Percentiles rank a stretch among this genome's conserved stretches.
Evolutionary conservation across 2,113 vertebrate species (phyloP).

Genomic region (Arenaria interpres): DNA sequence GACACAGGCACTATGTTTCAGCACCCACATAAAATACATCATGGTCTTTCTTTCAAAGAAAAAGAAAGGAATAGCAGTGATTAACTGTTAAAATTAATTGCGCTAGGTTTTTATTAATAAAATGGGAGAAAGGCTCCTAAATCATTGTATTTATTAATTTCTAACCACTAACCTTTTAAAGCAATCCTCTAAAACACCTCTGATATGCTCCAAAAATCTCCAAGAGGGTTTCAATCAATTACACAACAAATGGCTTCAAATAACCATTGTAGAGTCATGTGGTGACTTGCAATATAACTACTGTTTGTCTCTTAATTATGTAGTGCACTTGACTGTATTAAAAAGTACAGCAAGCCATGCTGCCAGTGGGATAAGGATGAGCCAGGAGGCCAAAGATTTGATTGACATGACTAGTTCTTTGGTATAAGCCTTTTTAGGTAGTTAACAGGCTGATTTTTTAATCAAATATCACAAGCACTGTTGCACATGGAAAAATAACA

Average conservation of each 20-base stretch:
- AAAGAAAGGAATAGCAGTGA: not conserved
- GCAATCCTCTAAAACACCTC: not conserved
- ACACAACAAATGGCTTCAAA: not conserved
- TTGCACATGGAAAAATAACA: not conserved
- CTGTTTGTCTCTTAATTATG: not conserved
- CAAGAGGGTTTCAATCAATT: not conserved
- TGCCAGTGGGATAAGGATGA: not conserved
- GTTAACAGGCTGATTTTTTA: not conserved
- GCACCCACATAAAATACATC: not conserved
- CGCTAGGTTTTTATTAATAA: not conserved
- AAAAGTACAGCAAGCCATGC: not conserved
- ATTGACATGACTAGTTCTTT: not conserved
- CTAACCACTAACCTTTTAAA: not conserved
- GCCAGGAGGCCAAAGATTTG: not conserved
- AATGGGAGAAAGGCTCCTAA: not conserved
- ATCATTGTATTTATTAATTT: not conserved
- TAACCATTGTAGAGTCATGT: not conserved
- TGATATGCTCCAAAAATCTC: not conserved
- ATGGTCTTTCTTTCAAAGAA: not conserved
- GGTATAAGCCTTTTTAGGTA: not conserved
- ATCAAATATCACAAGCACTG: not conserved
- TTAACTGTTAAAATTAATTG: not conserved
- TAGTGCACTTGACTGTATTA: not conserved
- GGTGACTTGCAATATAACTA: not conserved
- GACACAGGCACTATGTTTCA: not conserved